Conservation (phyloP, 2,113 vertebrate genomes). For the Pomatorhinus ruficollis region DNA sequence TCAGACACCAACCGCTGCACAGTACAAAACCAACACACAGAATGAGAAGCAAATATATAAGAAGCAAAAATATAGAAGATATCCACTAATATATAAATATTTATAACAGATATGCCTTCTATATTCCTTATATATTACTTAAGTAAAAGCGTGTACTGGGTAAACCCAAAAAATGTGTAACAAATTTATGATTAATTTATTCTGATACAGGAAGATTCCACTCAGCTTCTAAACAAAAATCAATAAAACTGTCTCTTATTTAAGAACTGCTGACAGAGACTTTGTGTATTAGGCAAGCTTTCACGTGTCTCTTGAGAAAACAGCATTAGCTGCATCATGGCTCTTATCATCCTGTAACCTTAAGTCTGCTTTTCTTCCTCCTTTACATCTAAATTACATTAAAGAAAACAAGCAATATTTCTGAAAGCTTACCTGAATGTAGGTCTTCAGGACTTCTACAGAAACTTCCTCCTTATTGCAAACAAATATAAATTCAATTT, state of each 20-base stretch:
- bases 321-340: background rate
- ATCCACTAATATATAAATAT: background rate
- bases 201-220: background rate
- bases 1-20: slow-evolving; percentile 84
- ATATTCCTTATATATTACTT: background rate
- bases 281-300: background rate
- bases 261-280: background rate
- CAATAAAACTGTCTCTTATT: background rate
- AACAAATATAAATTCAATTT: slow-evolving; percentile 37
- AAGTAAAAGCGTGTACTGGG: background rate
- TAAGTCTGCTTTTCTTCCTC: background rate
- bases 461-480: slow-evolving; percentile 85
- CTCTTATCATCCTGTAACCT: background rate
- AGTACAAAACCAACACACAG: background rate
- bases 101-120: background rate
- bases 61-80: background rate
- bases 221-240: background rate
- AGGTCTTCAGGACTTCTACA: slow-evolving; percentile 86
- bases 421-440: slow-evolving; percentile 81
- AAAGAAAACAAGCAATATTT: background rate
- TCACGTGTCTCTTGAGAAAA: background rate
- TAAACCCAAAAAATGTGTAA: background rate
- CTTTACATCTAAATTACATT: background rate
- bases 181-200: background rate
- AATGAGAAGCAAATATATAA: background rate